Base-by-base conservation (phyloP, 2,797 vertebrate species). In the Crenichthys baileyi region DNA sequence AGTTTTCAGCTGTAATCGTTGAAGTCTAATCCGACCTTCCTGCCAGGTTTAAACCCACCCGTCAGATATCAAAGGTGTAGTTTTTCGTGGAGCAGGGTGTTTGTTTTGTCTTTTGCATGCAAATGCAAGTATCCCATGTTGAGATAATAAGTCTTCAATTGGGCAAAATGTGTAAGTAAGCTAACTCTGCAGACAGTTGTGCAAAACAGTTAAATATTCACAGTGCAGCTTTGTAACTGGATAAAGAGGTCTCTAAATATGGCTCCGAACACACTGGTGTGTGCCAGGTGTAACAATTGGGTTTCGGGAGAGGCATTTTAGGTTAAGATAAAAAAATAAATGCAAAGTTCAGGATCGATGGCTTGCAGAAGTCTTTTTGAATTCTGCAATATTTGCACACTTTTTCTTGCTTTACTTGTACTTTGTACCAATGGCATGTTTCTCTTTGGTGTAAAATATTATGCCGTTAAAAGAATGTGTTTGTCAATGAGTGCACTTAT, bases 361-460 rank as follows among this genome's bases (percentile, higher is more conserved):
- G 9, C 24, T 72, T 78, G 5, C 13, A 78, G 3, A 73, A 6
- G 11, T n/a, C 5, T 72, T 78, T 72, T 79, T 65, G 9, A 24
- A 60, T 39, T 13, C 20, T 48, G 18, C 1, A 76, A 67, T 79
- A 84, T 22, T 36, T 41, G 29, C 13, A 58, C 16, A 48, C 12
- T 24, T 79, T 73, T 73, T 84, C 24, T 72, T 85, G 58, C 56
- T 89, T 85, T 83, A 58, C 55, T 73, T 87, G 87, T 81, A 63
- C 84, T 89, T 89, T 87, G 75, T 87, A 73, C 86, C 82, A 36
- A 80, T 51, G 63, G 93, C 92, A 94, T 91, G 91, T 85, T 91
- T 85, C 55, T 88, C 73, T 85, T 84, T 84, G 60, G 6, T 91
- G 87, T 92, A 53, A 82, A 83, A 74, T 78, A 72, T 46, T 76